Evolutionary conservation across 2,888 invertebrate species (phyloP).

Genomic region (Ditula angustiorana): DNA sequence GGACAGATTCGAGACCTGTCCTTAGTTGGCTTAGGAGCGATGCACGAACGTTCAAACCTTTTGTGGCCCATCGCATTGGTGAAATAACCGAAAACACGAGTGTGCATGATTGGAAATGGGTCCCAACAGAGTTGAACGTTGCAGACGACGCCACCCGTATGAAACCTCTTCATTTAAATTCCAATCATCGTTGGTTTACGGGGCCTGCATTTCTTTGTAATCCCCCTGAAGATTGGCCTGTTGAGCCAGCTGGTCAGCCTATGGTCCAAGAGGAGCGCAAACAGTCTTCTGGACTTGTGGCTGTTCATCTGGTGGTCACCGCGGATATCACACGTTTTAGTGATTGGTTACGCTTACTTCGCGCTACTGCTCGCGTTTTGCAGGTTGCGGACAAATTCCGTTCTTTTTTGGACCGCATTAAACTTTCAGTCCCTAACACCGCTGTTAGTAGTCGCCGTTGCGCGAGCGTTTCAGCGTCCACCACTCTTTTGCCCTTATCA

Average conservation of each 20-base stretch:
- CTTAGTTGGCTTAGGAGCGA: slow-evolving; percentile 47
- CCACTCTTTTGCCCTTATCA: no score
- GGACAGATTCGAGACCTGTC: slow-evolving; percentile 49
- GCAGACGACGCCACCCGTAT: slow-evolving; percentile 14
- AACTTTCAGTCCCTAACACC: neutral
- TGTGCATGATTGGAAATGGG: no score
- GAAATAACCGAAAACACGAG: no score
- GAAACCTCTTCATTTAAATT: neutral
- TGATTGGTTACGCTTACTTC: no score
- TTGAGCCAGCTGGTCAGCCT: slow-evolving; percentile 7
- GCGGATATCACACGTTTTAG: neutral
- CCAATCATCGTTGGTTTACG: neutral
- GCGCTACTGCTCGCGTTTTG: neutral
- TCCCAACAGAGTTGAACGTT: slow-evolving; percentile 34
- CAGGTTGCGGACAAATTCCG: slow-evolving; percentile 7
- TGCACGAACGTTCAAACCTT: slow-evolving; percentile 47
- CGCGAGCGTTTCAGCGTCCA: no score
- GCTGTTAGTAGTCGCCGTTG: no score
- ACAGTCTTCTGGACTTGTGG: neutral
- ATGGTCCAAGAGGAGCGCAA: neutral
- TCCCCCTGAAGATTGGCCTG: slow-evolving; percentile 5
- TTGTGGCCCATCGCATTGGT: no score
- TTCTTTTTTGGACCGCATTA: neutral
- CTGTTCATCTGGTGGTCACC: slow-evolving; percentile 4
- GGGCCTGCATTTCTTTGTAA: neutral